Evolutionary conservation across 2,888 invertebrate genomes (phyloP).

Genomic region (Cabera pusaria): DNA sequence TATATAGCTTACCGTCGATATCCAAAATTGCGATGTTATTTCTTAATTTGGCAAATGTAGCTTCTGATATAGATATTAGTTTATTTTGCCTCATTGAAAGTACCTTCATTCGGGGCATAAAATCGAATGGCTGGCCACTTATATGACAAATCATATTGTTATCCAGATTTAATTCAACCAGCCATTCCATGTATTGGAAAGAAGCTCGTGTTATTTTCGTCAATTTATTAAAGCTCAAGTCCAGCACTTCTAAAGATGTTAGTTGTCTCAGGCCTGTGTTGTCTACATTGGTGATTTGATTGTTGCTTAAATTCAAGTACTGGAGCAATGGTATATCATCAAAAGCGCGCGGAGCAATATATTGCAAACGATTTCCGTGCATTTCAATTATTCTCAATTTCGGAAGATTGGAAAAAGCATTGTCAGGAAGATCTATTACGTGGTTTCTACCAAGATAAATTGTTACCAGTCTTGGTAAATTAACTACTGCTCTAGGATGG

Average conservation of each 20-base stretch:
- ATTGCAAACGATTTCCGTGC: constrained; percentile 90
- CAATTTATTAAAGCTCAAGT: constrained; percentile 91
- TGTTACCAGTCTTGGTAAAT: constrained; percentile 87
- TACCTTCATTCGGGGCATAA: constrained; percentile 92
- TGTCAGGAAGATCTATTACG: constrained; percentile 88
- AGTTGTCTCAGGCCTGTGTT: constrained; percentile 89
- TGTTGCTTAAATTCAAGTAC: constrained; percentile 92
- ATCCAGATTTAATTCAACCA: constrained; percentile 93
- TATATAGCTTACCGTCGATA: constrained; percentile 87
- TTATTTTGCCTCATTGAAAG: constrained; percentile 90
- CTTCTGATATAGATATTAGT: constrained; percentile 88
- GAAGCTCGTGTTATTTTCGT: constrained; percentile 87
- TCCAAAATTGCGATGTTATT: constrained; percentile 93
- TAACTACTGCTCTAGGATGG: constrained; percentile 88
- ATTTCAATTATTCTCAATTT: constrained; percentile 89
- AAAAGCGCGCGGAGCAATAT: constrained; percentile 89
- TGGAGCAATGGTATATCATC: constrained; percentile 90
- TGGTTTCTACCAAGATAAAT: constrained; percentile 88
- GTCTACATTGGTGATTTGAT: constrained; percentile 89
- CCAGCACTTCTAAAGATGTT: constrained; percentile 91
- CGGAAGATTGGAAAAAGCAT: constrained; percentile 90
- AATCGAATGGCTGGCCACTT: constrained; percentile 90
- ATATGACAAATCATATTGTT: constrained; percentile 92
- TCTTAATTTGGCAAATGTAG: constrained; percentile 88
- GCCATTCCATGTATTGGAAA: constrained; percentile 90